Evolutionary conservation across 2,113 vertebrate genomes (phyloP), one percentile per base, ranked within the genome.

Genomic region (Anolis sagrei): DNA sequence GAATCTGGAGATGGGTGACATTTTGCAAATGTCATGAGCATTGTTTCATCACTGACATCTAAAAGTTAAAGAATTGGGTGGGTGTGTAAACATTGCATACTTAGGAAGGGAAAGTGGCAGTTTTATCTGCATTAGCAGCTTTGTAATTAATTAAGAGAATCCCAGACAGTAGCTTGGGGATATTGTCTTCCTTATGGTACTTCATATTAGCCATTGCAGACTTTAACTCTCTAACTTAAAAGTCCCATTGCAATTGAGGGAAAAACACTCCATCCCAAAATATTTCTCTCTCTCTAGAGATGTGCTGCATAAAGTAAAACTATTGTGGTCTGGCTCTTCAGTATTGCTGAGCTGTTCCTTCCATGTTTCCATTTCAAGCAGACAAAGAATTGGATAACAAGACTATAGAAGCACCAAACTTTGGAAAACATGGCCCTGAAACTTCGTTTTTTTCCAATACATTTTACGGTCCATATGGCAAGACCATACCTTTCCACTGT

Each of bases 1-100:
- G 79, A 92, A 90, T 89, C 86, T 87, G 69, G 89, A 86, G 83
- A 91, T 89, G 74, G 68, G 1, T 80, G 91, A 87, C 81, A 39
- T 72, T 92, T 91, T 88, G 90, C 88, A 93, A 89, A 89, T 89
- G 83, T 91, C 89, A 90, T 76, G 86, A 86, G 29, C 75, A 18
- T 68, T 78, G 36, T 88, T 86, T 92, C 89, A 90, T 91, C 86
- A 92, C 78, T 84, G 90, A 86, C 90, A 91, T 84, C 89, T 86
- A 79, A n/a, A 72, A 81, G 82, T 83, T 93, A 89, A 88, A 83
- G n/a, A n/a, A n/a, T n/a, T 90, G 80, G 2, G 51, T 10, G 3
- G 23, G 54, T 23, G 51, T 14, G n/a, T 8, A 13, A 25, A 10
- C 58, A 87, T 76, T 23, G 83, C 77, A 85, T 85, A 80, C 79